A percentile compares a stretch with the other conserved stretches of the same genome.
phyloP scores from a whole-genome alignment of 2,888 invertebrate genomes.

The Melikaiella ostensackeni region DNA sequence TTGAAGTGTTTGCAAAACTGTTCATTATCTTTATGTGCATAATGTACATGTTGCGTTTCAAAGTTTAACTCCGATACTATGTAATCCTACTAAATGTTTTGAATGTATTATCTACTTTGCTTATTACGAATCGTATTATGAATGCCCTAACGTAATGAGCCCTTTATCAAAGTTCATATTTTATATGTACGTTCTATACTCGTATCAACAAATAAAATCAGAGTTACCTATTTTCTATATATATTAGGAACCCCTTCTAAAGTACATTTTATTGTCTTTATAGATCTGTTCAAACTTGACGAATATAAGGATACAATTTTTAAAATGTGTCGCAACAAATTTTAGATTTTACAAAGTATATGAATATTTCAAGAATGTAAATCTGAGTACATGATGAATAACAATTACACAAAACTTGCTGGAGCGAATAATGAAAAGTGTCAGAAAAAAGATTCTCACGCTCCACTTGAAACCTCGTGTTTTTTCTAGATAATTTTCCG shows the following conservation, averaged over 20 bases:
- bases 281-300: not conserved
- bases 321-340: not conserved
- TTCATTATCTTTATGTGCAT: not conserved
- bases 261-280: not conserved
- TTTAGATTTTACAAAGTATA: not conserved
- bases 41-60: not conserved
- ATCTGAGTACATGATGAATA: too few relatives aligned
- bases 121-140: not conserved
- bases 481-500: too few relatives aligned
- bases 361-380: not conserved
- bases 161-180: conserved; percentile 9
- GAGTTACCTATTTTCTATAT: not conserved
- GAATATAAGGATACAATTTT: not conserved
- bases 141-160: not conserved
- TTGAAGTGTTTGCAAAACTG: not conserved
- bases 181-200: not conserved
- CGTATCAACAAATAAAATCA: not conserved
- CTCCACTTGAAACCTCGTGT: too few relatives aligned
- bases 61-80: not conserved
- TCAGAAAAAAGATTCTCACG: too few relatives aligned
- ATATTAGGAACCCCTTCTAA: not conserved
- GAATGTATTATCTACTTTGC: not conserved
- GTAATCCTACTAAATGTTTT: not conserved
- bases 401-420: too few relatives aligned
- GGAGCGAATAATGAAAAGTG: too few relatives aligned